Base-by-base conservation (phyloP, 2,888 invertebrate species). In the Callosobruchus maculatus region DNA sequence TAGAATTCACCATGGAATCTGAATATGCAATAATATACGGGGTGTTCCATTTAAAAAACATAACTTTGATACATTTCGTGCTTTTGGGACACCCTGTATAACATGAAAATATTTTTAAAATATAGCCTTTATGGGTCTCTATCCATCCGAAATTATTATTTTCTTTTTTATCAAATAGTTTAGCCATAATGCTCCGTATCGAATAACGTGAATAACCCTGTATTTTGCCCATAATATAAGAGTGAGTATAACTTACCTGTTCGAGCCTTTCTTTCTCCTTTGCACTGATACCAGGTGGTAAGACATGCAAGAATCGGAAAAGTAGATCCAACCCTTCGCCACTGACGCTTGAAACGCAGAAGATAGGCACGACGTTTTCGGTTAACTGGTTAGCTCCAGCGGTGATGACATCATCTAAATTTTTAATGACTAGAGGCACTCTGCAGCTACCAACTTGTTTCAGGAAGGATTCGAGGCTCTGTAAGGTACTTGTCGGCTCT, bases 331-430 rank as follows among this genome's bases (percentile, higher is more conserved):
- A 88, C 0, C 97, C 97, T 73, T 91, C 90, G 0, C 98, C 98
- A 0, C 93, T 94, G 0, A 99, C 98, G 84, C 95, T 95, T 22
- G 97, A 97, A 70, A 98, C 94, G 72, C 93, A 93, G 85, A 97
- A 95, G 83, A 97, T 94, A 0, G 96, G 95, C 20, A 91, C 93
- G 76, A 91, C 89, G 77, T 91, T 91, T 78, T 90, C 90, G 0
- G 90, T 89, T 18, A 90, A 85, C 82, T 93, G 91, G 82, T 91
- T 91, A 22, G 92, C 90, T n/a, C 92, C 92, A 20, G 93, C 94
- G 20, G 93, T 93, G 72, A 94, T 91, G 13, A 93, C 93, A 86
- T 94, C 94, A 85, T 94, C 94, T 72, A 92, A 89, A 77, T 88
- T 90, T 79, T 89, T 88, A 0, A 95, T 90, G 72, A 92, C 86